Conservation (phyloP, 2,797 vertebrate species). For the Gymnocypris eckloni region DNA sequence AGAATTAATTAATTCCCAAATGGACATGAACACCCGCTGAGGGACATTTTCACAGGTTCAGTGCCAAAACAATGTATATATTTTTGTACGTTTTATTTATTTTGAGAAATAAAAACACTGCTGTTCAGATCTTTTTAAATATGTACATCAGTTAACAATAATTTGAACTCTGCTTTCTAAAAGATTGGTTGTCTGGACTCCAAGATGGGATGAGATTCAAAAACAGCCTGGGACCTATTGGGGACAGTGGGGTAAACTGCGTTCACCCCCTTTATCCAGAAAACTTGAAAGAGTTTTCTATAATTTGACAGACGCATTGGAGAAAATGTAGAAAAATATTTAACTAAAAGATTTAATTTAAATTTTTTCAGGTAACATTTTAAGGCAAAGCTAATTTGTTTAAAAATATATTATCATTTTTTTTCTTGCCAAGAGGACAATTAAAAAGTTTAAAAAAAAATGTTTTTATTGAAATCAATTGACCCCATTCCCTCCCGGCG, state of each 20-base stretch:
- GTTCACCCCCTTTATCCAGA: background rate
- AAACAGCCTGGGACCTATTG: no score
- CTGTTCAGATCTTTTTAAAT: background rate
- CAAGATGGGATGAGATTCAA: background rate
- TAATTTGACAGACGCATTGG: no score
- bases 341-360: no score
- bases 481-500: no score
- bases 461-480: background rate
- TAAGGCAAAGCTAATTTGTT: no score
- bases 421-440: background rate
- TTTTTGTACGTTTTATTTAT: background rate
- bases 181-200: background rate
- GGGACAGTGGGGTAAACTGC: background rate
- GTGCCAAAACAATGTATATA: background rate
- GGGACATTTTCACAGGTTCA: conserved; percentile 16
- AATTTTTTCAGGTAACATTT: no score
- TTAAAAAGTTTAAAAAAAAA: background rate
- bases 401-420: no score
- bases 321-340: no score
- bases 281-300: no score
- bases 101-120: background rate
- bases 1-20: conserved; percentile 2
- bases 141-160: background rate
- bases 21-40: conserved; percentile 16
- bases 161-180: background rate